Base-by-base conservation (phyloP, 2,797 vertebrate genomes). In the Poliocrania exsul region DNA sequence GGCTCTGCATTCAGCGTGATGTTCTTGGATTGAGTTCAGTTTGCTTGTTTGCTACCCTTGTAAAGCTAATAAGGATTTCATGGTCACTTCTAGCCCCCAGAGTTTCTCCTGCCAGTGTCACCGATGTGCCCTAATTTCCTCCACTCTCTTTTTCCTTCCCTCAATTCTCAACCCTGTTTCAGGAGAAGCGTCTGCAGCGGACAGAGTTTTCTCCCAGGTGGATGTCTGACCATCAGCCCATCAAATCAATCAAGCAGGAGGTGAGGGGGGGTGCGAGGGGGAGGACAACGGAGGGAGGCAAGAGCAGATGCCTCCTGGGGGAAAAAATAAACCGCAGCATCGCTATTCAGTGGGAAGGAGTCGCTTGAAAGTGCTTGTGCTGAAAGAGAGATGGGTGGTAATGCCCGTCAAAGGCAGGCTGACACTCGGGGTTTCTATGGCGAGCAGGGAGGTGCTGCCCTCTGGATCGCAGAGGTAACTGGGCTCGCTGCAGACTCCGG, bases 121-220 rank as follows among this genome's bases (percentile, higher is more conserved):
- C 86, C 62, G 5, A 90, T 93, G 87, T 84, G 61, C 91, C 91
- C 92, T 97, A 95, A 93, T 96, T 47, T 97, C 96, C 93, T 96
- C 93, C 96, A 96, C 96, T 97, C 81, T 96, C 88, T 95, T 95
- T 96, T 93, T 97, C 84, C 92, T 96, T 84, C 94, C 94, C 86
- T 97, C 92, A 88, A 91, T 94, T 93, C 92, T 95, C 94, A 90
- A 95, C 96, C 89, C 94, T 62, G 92, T 97, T 97, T 73, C 95
- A 99, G 99, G 99, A 99, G 95, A 98, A 98, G 77, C 98, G 98
- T 96, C 98, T 98, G 94, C 98, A 98, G 93, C 98, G 98, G 97
- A 99, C 98, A 97, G 98, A 99, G 60, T 98, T 98, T 81, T 95
- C 97, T 37, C 97, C 98, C 64, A 96, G 98, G 95, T 98, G 98